phyloP scores from a whole-genome alignment of 2,113 vertebrate species.

The Grammomys dolichurus region DNA sequence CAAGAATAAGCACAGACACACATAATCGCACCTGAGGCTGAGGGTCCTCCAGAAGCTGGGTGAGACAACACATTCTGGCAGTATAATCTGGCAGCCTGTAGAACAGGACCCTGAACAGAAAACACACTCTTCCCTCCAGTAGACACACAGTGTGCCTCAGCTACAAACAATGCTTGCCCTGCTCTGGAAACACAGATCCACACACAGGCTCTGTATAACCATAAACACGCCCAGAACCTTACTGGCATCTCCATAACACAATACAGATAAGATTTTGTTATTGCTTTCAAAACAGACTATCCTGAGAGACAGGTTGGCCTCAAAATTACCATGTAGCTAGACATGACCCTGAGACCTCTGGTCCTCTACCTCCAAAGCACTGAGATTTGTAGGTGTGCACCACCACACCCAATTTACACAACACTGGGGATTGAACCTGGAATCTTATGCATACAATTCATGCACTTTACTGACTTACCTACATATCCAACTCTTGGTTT shows the following conservation, averaged over 20 bases:
- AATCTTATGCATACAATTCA: neutral
- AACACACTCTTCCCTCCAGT: neutral
- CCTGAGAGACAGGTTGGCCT: neutral
- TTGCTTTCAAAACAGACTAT: neutral
- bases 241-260: neutral
- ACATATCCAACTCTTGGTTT: neutral
- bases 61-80: too few species aligned
- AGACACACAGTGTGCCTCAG: neutral
- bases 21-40: neutral
- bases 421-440: neutral
- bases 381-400: neutral
- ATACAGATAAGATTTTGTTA: neutral
- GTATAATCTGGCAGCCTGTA: neutral
- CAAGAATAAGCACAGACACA: rapidly evolving
- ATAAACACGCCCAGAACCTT: neutral
- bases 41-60: neutral
- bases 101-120: rapidly evolving
- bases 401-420: neutral
- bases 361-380: neutral
- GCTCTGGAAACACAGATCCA: neutral
- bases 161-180: neutral
- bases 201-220: neutral
- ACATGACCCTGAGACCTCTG: neutral
- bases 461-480: too few species aligned
- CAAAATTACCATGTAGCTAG: neutral